Percentiles rank a stretch among this genome's conserved stretches.
phyloP scores from a whole-genome alignment of 2,797 vertebrate species.

The Danio kyathit region DNA sequence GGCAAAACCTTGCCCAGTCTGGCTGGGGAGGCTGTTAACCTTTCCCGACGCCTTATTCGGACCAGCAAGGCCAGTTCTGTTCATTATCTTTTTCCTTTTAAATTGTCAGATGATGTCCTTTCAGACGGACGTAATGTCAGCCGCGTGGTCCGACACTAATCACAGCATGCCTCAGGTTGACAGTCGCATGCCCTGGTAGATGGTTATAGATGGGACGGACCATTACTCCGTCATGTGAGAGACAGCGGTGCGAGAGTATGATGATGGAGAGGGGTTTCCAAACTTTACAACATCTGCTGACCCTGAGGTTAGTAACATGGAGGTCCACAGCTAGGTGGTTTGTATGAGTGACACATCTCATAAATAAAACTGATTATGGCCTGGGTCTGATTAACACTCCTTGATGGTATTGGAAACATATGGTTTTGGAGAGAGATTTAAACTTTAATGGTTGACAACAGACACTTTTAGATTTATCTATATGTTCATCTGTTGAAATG shows the following conservation, averaged over 20 bases:
- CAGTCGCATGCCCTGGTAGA: constrained; percentile 67
- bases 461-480: no score
- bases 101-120: constrained; percentile 49
- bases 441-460: neutral
- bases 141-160: constrained; percentile 62
- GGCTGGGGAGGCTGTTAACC: constrained; percentile 37
- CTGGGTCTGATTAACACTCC: no score
- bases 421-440: neutral
- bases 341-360: constrained; percentile 23
- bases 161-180: constrained; percentile 61
- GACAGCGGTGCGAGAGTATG: constrained; percentile 63
- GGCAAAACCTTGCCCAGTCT: constrained; percentile 3
- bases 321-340: neutral
- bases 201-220: constrained; percentile 68
- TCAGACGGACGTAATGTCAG: constrained; percentile 32
- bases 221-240: constrained; percentile 65
- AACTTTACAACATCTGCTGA: constrained; percentile 56
- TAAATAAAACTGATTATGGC: constrained; percentile 13
- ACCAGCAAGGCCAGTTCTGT: constrained; percentile 50
- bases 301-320: constrained; percentile 41
- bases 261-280: constrained; percentile 66
- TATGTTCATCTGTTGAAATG: no score
- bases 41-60: constrained; percentile 63
- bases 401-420: neutral
- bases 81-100: constrained; percentile 57